Percentiles rank a stretch among this genome's conserved stretches.
phyloP scores from a whole-genome alignment of 1,140 invertebrate species.

The Scaptomyza montana region DNA sequence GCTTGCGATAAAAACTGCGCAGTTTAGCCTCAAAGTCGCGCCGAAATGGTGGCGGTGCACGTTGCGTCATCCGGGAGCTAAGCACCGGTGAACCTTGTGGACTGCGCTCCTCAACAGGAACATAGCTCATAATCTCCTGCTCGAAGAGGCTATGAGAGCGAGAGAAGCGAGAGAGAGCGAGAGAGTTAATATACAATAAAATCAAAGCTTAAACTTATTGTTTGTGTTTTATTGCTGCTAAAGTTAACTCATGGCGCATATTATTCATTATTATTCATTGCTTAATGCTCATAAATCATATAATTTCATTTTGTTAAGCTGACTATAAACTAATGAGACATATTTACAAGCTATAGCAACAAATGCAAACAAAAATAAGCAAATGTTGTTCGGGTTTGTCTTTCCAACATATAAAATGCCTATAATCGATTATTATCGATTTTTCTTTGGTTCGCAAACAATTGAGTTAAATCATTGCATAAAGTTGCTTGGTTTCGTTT shows the following conservation, averaged over 20 bases:
- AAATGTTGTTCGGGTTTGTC: not conserved
- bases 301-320: constrained; percentile 44
- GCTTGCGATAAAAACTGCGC: constrained; percentile 96
- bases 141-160: constrained; percentile 92
- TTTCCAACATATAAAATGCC: not conserved
- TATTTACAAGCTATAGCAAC: constrained; percentile 17
- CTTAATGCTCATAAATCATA: constrained; percentile 40
- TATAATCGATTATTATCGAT: not conserved
- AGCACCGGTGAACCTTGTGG: constrained; percentile 82
- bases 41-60: constrained; percentile 93
- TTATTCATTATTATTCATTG: constrained; percentile 17
- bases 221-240: not conserved
- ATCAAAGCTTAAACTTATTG: not conserved
- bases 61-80: constrained; percentile 89
- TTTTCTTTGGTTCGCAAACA: not conserved
- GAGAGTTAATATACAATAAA: not conserved
- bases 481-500: too few species aligned
- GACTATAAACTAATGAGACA: constrained; percentile 50
- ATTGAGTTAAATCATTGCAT: not conserved
- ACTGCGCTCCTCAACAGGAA: constrained; percentile 89
- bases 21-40: constrained; percentile 98
- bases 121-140: constrained; percentile 99
- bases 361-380: not conserved
- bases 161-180: not conserved
- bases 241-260: not conserved